Conservation (phyloP, 1,140 invertebrate genomes). For the Laupala kohalensis region DNA sequence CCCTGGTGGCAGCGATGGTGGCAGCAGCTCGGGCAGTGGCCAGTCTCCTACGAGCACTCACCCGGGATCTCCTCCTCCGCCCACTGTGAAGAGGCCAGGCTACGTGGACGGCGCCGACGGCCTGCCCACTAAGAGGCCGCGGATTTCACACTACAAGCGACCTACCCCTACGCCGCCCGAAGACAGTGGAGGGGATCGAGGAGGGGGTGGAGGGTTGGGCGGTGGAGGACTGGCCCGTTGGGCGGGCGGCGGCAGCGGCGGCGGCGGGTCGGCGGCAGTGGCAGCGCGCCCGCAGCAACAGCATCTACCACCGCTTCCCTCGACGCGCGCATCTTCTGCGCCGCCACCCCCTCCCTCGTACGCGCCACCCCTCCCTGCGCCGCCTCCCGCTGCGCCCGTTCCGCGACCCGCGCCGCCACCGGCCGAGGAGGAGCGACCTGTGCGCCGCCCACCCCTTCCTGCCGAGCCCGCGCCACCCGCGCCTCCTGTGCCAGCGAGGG, state of each 20-base stretch:
- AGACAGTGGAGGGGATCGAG: neutral
- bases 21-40: constrained; percentile 47
- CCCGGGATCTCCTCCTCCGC: constrained; percentile 44
- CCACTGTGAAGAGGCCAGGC: constrained; percentile 37
- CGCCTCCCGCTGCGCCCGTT: constrained; percentile 15
- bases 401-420: constrained; percentile 14
- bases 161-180: neutral
- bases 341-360: no score
- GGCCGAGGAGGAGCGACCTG: neutral
- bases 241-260: no score
- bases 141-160: constrained; percentile 57
- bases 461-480: neutral
- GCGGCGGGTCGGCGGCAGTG: no score
- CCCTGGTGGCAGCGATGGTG: constrained; percentile 67
- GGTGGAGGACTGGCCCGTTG: neutral
- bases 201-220: no score
- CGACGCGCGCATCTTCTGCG: no score
- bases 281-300: no score
- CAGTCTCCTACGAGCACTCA: constrained; percentile 56
- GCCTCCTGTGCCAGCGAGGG: no score
- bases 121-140: constrained; percentile 57
- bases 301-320: no score
- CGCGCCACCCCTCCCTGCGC: constrained; percentile 5
- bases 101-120: constrained; percentile 44
- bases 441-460: constrained; percentile 9